Evolutionary conservation across 1,140 invertebrate genomes (phyloP), one percentile per base, ranked within the genome.

Genomic region (Drosophila triauraria): DNA sequence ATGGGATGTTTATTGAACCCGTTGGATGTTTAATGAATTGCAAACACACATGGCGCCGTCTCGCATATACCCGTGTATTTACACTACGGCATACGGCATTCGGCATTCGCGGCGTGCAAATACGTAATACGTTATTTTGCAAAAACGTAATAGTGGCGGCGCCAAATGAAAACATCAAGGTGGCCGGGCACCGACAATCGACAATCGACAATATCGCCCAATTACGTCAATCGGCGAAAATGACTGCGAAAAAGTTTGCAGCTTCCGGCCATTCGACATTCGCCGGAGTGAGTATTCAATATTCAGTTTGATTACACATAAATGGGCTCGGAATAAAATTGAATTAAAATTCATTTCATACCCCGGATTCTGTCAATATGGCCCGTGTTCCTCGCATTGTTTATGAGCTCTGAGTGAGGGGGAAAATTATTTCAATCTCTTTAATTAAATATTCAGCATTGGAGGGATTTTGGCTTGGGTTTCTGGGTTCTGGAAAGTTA

Each of bases 1-100:
- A 74, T 81, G 57, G 63, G 61, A 82, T 87, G 82, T 79, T 87
- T 87, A 85, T 82, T 79, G 83, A 86, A 78, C 64, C 60, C 68
- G 25, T 40, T 51, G 59, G 59, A 62, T 68, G 65, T 82, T 87
- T 82, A 82, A 85, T 85, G 79, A 87, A 87, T 87, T 79, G 79
- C 67, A 87, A 86, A 78, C 81, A 61, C 48, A 67, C 58, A 68
- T 59, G 25, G 43, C 54, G 40, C 62, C 67, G 7, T 7, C 17
- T 30, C 20, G 32, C 20, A 54, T 42, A 42, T 23, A 2, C 10
- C 42, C 6, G 20, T 32, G 40, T 67, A 70, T 68, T 69, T 70
- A 32, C 65, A 53, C 23, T 51, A 35, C 32, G 47, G 30, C 46
- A 67, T 69, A 74, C 68, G 20, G 20, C 20, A 20, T 20, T 20